A percentile compares a stretch with the other conserved stretches of the same genome.
Conservation (phyloP, 2,797 vertebrate species). For the Myiothlypis chrysogaster region DNA sequence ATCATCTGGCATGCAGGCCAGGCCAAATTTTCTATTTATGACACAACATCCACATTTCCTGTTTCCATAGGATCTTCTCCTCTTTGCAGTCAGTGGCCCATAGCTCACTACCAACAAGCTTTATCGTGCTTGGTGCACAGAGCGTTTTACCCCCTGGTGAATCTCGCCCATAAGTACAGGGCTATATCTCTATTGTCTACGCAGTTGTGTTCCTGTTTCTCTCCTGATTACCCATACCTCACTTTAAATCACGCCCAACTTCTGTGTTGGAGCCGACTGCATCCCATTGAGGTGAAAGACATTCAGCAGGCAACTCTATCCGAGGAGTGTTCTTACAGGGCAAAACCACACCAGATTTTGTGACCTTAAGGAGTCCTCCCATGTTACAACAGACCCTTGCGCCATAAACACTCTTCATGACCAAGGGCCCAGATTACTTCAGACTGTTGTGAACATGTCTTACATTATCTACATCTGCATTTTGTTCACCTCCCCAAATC, state of each 20-base stretch:
- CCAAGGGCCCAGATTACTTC: neutral
- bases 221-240: neutral
- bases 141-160: neutral
- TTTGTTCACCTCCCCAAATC: neutral
- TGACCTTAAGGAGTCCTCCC: neutral
- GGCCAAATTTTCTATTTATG: neutral
- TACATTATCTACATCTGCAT: neutral
- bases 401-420: neutral
- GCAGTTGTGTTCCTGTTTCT: neutral
- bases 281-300: neutral
- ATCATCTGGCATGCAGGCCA: conserved; percentile 52
- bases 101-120: neutral
- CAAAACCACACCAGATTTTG: neutral
- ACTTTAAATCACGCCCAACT: rapidly evolving
- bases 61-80: neutral
- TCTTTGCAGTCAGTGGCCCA: neutral
- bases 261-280: neutral
- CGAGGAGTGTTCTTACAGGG: neutral
- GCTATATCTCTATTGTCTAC: neutral
- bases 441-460: neutral
- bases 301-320: neutral
- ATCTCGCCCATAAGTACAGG: neutral
- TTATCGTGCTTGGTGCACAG: neutral
- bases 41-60: neutral
- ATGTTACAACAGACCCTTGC: neutral